Evolutionary conservation across 1,140 invertebrate species (phyloP), one percentile per base, ranked within the genome.

Genomic region (Pseudomyrmex dendroicus): DNA sequence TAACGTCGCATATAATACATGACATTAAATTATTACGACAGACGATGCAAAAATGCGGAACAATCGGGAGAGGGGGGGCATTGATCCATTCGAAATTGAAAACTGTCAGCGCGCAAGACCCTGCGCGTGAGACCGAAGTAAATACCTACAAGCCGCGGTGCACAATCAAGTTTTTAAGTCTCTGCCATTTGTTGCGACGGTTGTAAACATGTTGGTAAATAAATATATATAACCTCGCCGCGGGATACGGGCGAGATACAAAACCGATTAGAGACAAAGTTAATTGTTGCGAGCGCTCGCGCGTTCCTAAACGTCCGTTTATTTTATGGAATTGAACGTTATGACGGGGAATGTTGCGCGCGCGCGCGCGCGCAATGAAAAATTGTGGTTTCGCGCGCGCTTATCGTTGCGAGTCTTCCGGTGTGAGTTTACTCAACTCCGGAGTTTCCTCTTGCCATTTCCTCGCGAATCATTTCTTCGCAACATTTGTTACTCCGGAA

Each of bases 151-250:
- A 77, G 35, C 52, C 22, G 57, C 44, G 54, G 57, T 59, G 64
- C 59, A 84, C 59, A 84, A 84, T 87, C 74, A 61, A 72, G 85
- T 87, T 87, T 67, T 84, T 87, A 59, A 59, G 52, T 73, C 50
- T 50, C 46, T 15, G 12, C 2, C 20, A 17, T 35, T 54, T 48
- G 73, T 54, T 62, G 52, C 22, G 50, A 59, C 63, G 77, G 57
- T 54, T 35, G 80, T 17, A 48, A 82, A 73, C 54, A 70, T 17
- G 35, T 63, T 22, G 17, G 76, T 57, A 48, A 78, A 78, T 57
- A 70, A 25, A n/a, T 25, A 35, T 25, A 35, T 35, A 35, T 7
- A 35, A 35, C 35, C 17, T 10, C 20, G 52, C 8, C 9, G 22
- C n/a, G 12, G n/a, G 54, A 20, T 12, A 70, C 17, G 20, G 35